phyloP scores from a whole-genome alignment of 1,140 invertebrate genomes.

The Mercenaria mercenaria region DNA sequence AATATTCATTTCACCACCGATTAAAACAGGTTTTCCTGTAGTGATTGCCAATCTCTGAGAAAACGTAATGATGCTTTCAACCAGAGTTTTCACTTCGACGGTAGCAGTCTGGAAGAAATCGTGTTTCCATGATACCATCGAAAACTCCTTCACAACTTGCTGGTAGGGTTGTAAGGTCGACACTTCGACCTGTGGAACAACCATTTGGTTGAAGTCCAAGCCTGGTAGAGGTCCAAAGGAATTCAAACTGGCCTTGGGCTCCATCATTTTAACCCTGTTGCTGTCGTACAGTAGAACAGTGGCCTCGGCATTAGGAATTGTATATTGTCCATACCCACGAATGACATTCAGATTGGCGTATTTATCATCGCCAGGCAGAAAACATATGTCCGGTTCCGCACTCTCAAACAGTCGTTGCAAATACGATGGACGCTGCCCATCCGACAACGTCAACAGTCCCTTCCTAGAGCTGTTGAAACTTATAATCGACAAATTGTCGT shows the following conservation, averaged over 20 bases:
- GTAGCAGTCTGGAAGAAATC: background rate
- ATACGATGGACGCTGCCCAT: background rate
- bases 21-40: constrained; percentile 32
- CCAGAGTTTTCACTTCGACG: background rate
- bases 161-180: background rate
- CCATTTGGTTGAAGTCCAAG: constrained; percentile 24
- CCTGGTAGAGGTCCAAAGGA: constrained; percentile 10
- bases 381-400: constrained; percentile 31
- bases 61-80: constrained; percentile 29
- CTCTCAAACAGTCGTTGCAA: background rate
- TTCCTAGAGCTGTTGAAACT: constrained; percentile 23
- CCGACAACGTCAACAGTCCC: background rate
- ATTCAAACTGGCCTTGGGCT: constrained; percentile 39
- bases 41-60: constrained; percentile 20
- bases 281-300: constrained; percentile 39
- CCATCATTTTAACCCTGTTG: constrained; percentile 3
- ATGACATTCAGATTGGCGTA: constrained; percentile 6
- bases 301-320: background rate
- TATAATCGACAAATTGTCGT: constrained; percentile 40
- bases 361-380: constrained; percentile 50
- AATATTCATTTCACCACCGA: constrained; percentile 47
- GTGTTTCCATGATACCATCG: constrained; percentile 40
- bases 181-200: constrained; percentile 20
- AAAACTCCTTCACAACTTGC: constrained; percentile 39
- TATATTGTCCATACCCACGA: constrained; percentile 21